Conservation (phyloP, 2,113 vertebrate genomes). For the Phalacrocorax brasilianus region DNA sequence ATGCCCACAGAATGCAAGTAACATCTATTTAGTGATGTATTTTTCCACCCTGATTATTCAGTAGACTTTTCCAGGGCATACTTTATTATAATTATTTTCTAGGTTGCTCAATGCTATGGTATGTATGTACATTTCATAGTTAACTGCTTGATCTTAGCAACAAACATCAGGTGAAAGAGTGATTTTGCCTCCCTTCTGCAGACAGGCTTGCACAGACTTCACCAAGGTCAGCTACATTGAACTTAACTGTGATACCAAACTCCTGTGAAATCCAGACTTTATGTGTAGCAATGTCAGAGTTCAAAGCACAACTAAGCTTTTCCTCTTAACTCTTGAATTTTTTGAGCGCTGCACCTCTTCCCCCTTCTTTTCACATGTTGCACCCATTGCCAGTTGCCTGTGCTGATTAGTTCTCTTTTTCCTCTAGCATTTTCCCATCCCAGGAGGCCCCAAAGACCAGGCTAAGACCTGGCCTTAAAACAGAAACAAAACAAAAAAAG, state of each 20-base stretch:
- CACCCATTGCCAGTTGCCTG: background rate
- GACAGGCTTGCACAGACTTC: background rate
- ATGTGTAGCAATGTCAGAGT: background rate
- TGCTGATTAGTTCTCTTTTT: background rate
- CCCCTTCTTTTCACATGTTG: background rate
- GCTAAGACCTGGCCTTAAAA: background rate
- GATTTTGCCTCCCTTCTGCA: background rate
- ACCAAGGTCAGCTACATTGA: background rate
- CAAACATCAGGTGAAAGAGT: background rate
- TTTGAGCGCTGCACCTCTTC: background rate
- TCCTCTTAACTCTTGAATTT: background rate
- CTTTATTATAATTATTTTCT: background rate
- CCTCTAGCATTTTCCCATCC: background rate
- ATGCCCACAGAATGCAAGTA: background rate
- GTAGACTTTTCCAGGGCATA: background rate
- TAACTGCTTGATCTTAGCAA: background rate
- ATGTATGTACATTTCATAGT: background rate
- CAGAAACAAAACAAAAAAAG: background rate
- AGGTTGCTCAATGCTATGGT: background rate
- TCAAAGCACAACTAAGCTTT: background rate
- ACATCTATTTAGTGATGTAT: background rate
- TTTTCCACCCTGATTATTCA: background rate
- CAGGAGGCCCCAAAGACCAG: background rate
- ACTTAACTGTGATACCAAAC: background rate
- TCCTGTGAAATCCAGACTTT: background rate